Base-by-base conservation (phyloP, 1,140 invertebrate genomes). In the Pristionchus pacificus region DNA sequence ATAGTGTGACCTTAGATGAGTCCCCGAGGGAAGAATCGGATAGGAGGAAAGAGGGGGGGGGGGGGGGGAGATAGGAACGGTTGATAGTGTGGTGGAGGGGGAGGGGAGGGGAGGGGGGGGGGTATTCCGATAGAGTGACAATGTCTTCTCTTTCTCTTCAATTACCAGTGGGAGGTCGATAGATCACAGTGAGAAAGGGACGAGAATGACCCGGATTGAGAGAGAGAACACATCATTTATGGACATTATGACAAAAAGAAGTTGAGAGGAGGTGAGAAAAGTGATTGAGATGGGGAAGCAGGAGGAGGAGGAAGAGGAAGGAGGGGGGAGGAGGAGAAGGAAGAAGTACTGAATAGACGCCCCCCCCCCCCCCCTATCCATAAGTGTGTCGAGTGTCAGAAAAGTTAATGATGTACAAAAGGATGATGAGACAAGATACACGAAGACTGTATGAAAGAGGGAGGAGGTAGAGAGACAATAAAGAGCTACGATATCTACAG, bases 381-480 rank as follows among this genome's bases (percentile, higher is more conserved):
- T 30, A 62, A 62, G 29, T 62, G 60, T 30, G 32, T 31, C 29
- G 32, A 62, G 29, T 30, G 60, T n/a, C n/a, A n/a, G n/a, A n/a
- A n/a, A n/a, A n/a, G n/a, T n/a, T n/a, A n/a, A n/a, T n/a, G n/a
- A n/a, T n/a, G n/a, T n/a, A n/a, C n/a, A n/a, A 62, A 29, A n/a
- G 29, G 29, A 62, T 19, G n/a, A 30, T 1, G 60, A 62, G 32
- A 62, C 32, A 19, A 28, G 29, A n/a, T 27, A 13, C 24, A 60
- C 27, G 60, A 62, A 19, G 19, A 19, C 24, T 62, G 14, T 62
- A 10, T 24, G 60, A 29, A 31, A 15, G 32, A 30, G 60, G 60
- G 2, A 13, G n/a, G n/a, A n/a, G 29, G 24, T 38, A 24, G 62
- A 24, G 19, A 64, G 19, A n/a, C 19, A 64, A 32, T 6, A 27